Percentiles rank a stretch among this genome's conserved stretches.
Conservation (phyloP, 2,797 vertebrate species). For the Lagorchestes hirsutus region DNA sequence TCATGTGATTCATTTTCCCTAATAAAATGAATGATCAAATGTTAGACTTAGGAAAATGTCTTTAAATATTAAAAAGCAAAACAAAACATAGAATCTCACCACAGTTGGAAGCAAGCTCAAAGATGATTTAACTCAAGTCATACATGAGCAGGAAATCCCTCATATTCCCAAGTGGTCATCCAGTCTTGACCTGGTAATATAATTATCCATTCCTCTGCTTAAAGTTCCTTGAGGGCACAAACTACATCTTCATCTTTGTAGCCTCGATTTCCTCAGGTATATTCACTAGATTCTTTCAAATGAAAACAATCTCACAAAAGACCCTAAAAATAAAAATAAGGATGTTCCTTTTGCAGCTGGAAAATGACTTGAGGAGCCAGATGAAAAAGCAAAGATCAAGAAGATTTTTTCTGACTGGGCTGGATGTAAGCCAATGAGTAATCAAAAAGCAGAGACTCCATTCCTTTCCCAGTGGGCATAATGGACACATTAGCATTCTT, state of each 20-base stretch:
- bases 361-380: neutral
- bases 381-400: neutral
- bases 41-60: neutral
- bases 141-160: neutral
- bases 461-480: neutral
- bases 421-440: neutral
- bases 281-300: neutral
- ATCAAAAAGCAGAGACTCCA: neutral
- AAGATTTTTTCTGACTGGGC: neutral
- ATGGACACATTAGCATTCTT: neutral
- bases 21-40: neutral
- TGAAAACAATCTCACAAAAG: neutral
- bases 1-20: neutral
- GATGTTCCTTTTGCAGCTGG: neutral
- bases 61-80: neutral
- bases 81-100: neutral
- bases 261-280: neutral
- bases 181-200: neutral
- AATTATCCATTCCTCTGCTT: neutral
- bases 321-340: neutral
- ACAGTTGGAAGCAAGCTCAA: neutral
- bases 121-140: neutral
- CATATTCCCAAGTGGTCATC: neutral
- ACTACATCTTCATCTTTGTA: neutral
- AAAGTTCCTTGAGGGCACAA: neutral